These are phyloP conservation scores for Ectemnius continuus DNA, from an alignment of 2,888 invertebrate genomes.

Conservation along the genomic window DNA sequence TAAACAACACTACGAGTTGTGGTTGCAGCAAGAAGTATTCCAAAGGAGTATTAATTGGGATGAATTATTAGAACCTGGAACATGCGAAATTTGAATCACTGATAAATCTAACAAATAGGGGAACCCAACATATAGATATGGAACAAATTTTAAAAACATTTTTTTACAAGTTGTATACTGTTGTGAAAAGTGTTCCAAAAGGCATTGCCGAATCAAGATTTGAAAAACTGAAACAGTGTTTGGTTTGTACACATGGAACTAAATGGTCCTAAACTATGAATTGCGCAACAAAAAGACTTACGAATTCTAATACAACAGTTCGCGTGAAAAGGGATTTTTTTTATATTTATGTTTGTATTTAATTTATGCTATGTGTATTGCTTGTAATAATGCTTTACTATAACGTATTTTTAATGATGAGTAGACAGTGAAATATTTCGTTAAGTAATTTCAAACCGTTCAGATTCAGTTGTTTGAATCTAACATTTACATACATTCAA, in stretches of 20 bases:
- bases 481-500: conserved; percentile 39
- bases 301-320: conserved; percentile 38
- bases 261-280: conserved; percentile 56
- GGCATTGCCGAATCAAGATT: conserved; percentile 57
- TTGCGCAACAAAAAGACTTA: conserved; percentile 34
- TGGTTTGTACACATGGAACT: conserved; percentile 46
- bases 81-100: conserved; percentile 70
- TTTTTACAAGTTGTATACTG: conserved; percentile 55
- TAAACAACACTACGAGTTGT: conserved; percentile 94
- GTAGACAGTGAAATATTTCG: conserved; percentile 40
- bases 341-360: conserved; percentile 43
- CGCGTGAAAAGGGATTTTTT: conserved; percentile 27
- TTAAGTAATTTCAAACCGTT: conserved; percentile 38
- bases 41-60: conserved; percentile 91
- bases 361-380: conserved; percentile 50
- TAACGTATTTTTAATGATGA: conserved; percentile 38
- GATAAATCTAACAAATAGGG: conserved; percentile 50
- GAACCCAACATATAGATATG: conserved; percentile 46
- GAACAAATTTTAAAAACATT: conserved; percentile 46
- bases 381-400: conserved; percentile 52
- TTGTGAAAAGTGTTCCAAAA: conserved; percentile 44
- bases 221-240: conserved; percentile 43
- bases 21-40: conserved; percentile 98
- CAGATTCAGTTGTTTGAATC: conserved; percentile 47
- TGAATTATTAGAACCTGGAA: conserved; percentile 76